phyloP scores from a whole-genome alignment of 2,888 invertebrate species.

The Lasioglossum vierecki region DNA sequence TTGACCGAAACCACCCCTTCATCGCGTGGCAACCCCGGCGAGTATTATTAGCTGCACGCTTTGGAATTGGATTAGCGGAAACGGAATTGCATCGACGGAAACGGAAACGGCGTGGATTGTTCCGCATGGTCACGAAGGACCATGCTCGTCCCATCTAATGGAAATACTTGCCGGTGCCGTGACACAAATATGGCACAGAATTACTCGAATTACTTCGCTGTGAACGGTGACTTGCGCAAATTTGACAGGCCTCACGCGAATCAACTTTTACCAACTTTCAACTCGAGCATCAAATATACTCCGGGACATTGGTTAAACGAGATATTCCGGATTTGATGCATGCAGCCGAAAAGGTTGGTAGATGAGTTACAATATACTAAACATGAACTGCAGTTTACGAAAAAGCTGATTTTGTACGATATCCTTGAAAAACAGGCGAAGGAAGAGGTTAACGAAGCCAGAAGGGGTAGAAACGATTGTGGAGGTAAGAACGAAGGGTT shows the following conservation, averaged over 20 bases:
- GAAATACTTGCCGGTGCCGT: conserved; percentile 55
- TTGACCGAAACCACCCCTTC: conserved; percentile 55
- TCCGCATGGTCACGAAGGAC: conserved; percentile 63
- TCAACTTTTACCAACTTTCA: neutral
- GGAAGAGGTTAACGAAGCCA: conserved; percentile 17
- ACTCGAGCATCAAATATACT: neutral
- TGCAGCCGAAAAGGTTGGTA: neutral
- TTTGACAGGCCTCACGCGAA: neutral
- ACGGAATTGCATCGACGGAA: conserved; percentile 73
- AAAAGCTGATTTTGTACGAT: neutral
- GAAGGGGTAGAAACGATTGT: conserved; percentile 2
- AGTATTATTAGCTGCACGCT: conserved; percentile 79
- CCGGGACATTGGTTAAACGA: neutral
- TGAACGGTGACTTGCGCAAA: neutral
- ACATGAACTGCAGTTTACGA: too few species aligned
- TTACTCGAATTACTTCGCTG: neutral
- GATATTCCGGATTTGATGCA: neutral
- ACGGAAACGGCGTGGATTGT: conserved; percentile 63
- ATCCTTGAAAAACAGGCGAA: neutral
- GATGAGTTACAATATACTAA: too few species aligned
- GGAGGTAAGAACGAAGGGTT: conserved; percentile 54
- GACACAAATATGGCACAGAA: conserved; percentile 36
- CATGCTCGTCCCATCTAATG: conserved; percentile 39
- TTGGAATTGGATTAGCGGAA: conserved; percentile 75
- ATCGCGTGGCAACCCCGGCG: conserved; percentile 72